Percentiles rank a stretch among this genome's conserved stretches.
These are phyloP conservation scores for Acrobasis repandana DNA, from an alignment of 2,888 invertebrate genomes.

Conservation along the genomic window DNA sequence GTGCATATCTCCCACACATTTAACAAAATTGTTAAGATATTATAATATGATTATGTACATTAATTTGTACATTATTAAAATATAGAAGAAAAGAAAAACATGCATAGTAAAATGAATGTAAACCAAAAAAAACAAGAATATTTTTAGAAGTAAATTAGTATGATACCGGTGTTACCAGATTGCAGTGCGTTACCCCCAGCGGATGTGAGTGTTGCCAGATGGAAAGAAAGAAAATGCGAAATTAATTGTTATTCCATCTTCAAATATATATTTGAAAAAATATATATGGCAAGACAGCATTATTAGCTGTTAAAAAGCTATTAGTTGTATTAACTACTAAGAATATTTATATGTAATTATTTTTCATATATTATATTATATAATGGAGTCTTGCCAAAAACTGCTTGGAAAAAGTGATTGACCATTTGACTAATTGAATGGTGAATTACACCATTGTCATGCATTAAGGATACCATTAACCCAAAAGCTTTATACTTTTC, in stretches of 20 bases:
- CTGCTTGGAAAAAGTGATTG: slow-evolving; percentile 34
- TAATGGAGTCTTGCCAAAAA: slow-evolving; percentile 72
- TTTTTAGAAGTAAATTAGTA: slow-evolving; percentile 50
- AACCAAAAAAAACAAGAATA: background rate
- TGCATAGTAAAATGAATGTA: slow-evolving; percentile 1
- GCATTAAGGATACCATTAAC: background rate
- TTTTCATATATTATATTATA: slow-evolving; percentile 34
- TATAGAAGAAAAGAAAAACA: slow-evolving; percentile 9
- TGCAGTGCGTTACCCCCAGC: slow-evolving; percentile 80
- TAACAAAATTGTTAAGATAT: background rate
- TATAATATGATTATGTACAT: too few relatives aligned
- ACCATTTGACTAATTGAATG: background rate
- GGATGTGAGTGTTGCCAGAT: slow-evolving; percentile 76
- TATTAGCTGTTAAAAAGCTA: slow-evolving; percentile 45
- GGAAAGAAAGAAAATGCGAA: slow-evolving; percentile 71
- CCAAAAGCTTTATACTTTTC: background rate
- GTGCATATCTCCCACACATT: background rate
- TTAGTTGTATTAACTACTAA: slow-evolving; percentile 33
- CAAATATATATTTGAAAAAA: slow-evolving; percentile 12
- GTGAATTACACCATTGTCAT: background rate
- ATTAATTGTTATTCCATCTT: slow-evolving; percentile 52
- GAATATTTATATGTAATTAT: slow-evolving; percentile 10
- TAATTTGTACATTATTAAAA: background rate
- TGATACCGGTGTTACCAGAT: slow-evolving; percentile 79
- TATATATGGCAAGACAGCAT: slow-evolving; percentile 62